These are phyloP conservation scores for Callimorpha dominula DNA, from an alignment of 2,888 invertebrate species.

Conservation along the genomic window DNA sequence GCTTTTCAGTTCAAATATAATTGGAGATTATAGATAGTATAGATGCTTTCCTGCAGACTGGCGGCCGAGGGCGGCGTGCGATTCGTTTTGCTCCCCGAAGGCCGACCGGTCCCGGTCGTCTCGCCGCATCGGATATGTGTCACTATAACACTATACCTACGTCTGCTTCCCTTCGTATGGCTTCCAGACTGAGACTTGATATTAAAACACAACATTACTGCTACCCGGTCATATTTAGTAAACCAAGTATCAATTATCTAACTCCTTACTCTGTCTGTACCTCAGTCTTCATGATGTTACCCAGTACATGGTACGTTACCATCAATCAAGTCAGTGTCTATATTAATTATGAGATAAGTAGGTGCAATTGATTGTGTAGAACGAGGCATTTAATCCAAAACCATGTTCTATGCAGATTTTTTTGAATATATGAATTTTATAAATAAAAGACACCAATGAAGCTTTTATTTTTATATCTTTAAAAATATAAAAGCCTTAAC, in stretches of 20 bases:
- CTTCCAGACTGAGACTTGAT: conserved; percentile 59
- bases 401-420: neutral
- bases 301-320: neutral
- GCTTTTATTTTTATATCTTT: neutral
- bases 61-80: conserved; percentile 57
- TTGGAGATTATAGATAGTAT: conserved; percentile 44
- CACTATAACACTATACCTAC: conserved; percentile 79
- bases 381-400: neutral
- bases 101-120: conserved; percentile 76
- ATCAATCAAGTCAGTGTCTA: neutral
- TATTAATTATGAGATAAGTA: too few species aligned
- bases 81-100: conserved; percentile 81
- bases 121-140: conserved; percentile 80
- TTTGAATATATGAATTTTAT: neutral
- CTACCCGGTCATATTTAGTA: conserved; percentile 41
- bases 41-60: conserved; percentile 53
- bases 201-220: conserved; percentile 44
- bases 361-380: too few species aligned
- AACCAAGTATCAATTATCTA: neutral
- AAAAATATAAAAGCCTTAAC: neutral
- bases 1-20: conserved; percentile 34
- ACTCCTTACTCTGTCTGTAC: neutral
- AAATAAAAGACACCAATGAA: neutral
- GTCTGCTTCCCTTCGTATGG: conserved; percentile 65
- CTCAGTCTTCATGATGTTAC: neutral